These are phyloP conservation scores for Pipistrellus pygmaeus DNA, from an alignment of 2,797 vertebrate species.

Conservation along the genomic window DNA sequence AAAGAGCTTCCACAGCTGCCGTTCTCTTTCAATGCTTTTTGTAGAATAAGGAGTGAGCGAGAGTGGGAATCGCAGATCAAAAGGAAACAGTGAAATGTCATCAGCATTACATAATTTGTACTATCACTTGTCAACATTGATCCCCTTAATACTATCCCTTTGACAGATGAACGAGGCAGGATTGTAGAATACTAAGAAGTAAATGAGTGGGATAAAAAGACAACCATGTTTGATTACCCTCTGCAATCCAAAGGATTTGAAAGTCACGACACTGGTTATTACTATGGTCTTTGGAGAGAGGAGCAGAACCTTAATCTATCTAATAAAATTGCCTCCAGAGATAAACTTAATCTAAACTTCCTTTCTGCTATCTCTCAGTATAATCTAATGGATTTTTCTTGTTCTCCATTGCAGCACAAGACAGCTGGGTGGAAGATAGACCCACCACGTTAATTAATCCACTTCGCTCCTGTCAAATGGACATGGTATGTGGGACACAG, in stretches of 20 bases:
- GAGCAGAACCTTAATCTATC: constrained; percentile 87
- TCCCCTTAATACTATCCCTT: constrained; percentile 88
- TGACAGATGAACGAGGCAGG: constrained; percentile 87
- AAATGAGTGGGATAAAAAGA: constrained; percentile 87
- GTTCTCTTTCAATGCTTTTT: constrained; percentile 82
- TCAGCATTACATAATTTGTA: constrained; percentile 90
- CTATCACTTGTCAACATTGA: constrained; percentile 89
- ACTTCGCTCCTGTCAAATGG: constrained; percentile 64
- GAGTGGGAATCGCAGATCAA: constrained; percentile 87
- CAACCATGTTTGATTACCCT: constrained; percentile 87
- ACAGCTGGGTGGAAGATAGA: constrained; percentile 69
- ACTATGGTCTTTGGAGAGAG: constrained; percentile 86
- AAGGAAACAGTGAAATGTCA: constrained; percentile 88
- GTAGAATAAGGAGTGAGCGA: constrained; percentile 85
- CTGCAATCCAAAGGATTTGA: constrained; percentile 87
- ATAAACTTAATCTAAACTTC: constrained; percentile 87
- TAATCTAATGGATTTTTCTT: constrained; percentile 77
- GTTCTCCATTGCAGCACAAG: constrained; percentile 73
- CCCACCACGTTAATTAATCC: constrained; percentile 77
- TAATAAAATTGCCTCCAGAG: constrained; percentile 87
- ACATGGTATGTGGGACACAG: not conserved
- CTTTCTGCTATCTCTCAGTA: constrained; percentile 78
- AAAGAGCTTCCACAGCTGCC: constrained; percentile 74
- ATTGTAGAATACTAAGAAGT: constrained; percentile 87
- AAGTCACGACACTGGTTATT: constrained; percentile 89